Conservation (phyloP, 2,888 invertebrate genomes). For the Tineola bisselliella region DNA sequence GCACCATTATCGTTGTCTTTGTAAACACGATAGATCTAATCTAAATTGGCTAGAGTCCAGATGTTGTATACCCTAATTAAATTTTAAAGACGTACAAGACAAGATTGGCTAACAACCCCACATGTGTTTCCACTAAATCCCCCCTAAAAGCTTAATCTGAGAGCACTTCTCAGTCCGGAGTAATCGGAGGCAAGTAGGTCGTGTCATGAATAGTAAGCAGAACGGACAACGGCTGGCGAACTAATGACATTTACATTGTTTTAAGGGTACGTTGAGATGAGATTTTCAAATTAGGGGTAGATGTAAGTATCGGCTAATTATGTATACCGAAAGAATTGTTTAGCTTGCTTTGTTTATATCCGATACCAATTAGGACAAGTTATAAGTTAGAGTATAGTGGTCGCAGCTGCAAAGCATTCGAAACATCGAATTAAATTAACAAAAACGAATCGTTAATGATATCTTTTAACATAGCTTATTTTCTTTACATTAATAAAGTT, state of each 20-base stretch:
- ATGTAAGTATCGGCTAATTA: too few relatives aligned
- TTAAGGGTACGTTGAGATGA: background rate
- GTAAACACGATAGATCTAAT: background rate
- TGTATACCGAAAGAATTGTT: too few relatives aligned
- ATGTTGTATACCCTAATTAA: background rate
- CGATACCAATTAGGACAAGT: too few relatives aligned
- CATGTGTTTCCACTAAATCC: slow-evolving; percentile 6
- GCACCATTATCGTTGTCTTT: too few relatives aligned
- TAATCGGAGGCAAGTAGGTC: slow-evolving; percentile 43
- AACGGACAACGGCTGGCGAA: background rate
- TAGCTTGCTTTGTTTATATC: too few relatives aligned
- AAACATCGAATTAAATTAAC: too few relatives aligned
- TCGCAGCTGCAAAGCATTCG: too few relatives aligned
- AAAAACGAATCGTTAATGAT: too few relatives aligned
- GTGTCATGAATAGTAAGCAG: slow-evolving; percentile 55
- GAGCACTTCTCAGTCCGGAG: slow-evolving; percentile 52
- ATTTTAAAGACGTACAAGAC: background rate
- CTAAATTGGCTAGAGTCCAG: background rate
- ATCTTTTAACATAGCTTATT: too few relatives aligned
- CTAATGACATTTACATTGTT: slow-evolving; percentile 8
- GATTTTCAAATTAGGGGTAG: background rate
- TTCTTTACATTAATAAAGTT: too few relatives aligned
- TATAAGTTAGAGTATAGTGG: too few relatives aligned
- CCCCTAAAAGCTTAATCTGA: slow-evolving; percentile 38
- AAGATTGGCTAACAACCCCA: background rate